These are phyloP conservation scores for Cardinalis cardinalis DNA, from an alignment of 2,113 vertebrate species.

Conservation along the genomic window DNA sequence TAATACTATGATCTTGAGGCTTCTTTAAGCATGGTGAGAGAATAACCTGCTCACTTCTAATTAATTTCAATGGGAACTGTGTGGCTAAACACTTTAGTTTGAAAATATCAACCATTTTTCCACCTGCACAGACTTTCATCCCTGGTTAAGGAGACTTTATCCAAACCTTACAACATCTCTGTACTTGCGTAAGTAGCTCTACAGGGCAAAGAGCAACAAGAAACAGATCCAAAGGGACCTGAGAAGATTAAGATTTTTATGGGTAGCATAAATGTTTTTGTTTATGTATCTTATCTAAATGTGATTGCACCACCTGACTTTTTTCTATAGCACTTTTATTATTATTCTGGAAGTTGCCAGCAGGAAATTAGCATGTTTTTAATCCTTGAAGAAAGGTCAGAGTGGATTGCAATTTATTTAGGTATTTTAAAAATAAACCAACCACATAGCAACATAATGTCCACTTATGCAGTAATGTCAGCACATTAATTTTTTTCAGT, in stretches of 20 bases:
- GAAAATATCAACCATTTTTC: constrained; percentile 13
- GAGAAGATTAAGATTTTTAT: background rate
- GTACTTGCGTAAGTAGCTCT: background rate
- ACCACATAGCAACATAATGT: background rate
- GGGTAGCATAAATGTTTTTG: background rate
- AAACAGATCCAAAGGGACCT: background rate
- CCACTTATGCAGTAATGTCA: background rate
- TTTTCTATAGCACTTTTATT: background rate
- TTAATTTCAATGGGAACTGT: constrained; percentile 23
- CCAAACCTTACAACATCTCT: background rate
- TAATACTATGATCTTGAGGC: background rate
- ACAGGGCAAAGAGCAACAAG: background rate
- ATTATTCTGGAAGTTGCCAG: background rate
- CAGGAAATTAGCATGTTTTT: background rate
- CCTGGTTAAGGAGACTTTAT: background rate
- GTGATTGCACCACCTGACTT: background rate
- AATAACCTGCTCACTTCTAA: constrained; percentile 29
- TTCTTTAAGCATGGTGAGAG: constrained; percentile 14
- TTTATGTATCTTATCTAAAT: background rate
- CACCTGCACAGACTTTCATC: background rate
- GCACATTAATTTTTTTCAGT: background rate
- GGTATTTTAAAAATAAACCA: background rate
- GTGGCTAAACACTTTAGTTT: background rate
- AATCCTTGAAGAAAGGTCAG: background rate
- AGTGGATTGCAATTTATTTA: background rate